Evolutionary conservation across 1,140 invertebrate genomes (phyloP), one percentile per base, ranked within the genome.

Genomic region (Holcopasites calliopsidis): DNA sequence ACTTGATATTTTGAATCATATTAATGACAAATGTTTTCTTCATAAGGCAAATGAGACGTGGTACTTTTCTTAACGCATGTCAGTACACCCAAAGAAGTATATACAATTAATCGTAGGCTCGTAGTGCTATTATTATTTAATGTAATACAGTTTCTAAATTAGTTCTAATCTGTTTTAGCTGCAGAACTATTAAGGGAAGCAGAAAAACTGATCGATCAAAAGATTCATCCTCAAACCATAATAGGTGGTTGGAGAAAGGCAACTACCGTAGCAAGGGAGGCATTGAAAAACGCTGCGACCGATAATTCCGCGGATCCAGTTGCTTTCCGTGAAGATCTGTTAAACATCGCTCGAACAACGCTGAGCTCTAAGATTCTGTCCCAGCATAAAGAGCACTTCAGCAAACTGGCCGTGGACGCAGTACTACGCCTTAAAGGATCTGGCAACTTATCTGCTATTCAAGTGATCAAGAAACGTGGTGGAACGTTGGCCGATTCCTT

Each of bases 141-240:
- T 33, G 4, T 18, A 55, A 33, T 28, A 55, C 7, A 31, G 52
- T 33, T 7, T 33, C 16, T 42, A 74, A 58, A 66, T 28, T n/a
- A 66, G 42, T 47, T 44, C 6, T 62, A 68, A 52, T 31, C 61
- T 13, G 35, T 84, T 80, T 42, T 80, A 95, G 98, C 99, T 86
- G 95, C 98, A 79, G 99, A 99, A 92, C 91, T 99, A 21, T 91
- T 99, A 2, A 95, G 96, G 88, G 98, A 99, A 92, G 98, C 99
- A 4, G 99, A 99, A 90, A 96, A 96, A 86, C 91, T 99, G 16
- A 95, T 99, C 52, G 95, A 96, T 54, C 95, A 98, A 91, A 98
- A 98, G 91, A 95, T 99, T 75, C 99, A 99, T 92, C 99, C 99
- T 44, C 99, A 99, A 93, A 99, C 97, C 1, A 99, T 99, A 72